These are phyloP conservation scores for Eulithis prunata DNA, from an alignment of 2,888 invertebrate species.

Conservation along the genomic window DNA sequence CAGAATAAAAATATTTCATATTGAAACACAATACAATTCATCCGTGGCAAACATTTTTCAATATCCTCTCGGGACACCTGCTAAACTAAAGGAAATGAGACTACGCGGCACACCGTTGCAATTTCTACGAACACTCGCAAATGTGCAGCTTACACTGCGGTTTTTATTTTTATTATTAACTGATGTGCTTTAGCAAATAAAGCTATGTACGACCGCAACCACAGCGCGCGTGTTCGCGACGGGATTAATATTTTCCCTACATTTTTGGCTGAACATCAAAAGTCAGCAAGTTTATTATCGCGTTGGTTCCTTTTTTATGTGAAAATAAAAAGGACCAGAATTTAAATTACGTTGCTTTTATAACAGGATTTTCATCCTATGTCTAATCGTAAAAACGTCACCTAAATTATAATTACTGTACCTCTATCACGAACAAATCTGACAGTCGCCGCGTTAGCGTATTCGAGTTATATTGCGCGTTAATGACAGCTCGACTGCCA, in stretches of 20 bases:
- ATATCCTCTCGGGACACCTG: slow-evolving; percentile 27
- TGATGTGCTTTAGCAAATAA: slow-evolving; percentile 30
- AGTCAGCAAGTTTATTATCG: slow-evolving; percentile 36
- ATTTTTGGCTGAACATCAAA: slow-evolving; percentile 43
- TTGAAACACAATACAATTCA: slow-evolving; percentile 9
- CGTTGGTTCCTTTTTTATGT: slow-evolving; percentile 25
- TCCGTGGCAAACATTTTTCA: slow-evolving; percentile 20
- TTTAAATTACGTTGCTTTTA: slow-evolving; percentile 22
- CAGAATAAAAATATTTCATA: slow-evolving; percentile 7
- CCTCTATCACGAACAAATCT: too few species aligned
- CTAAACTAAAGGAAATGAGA: slow-evolving; percentile 29
- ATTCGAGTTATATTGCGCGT: too few species aligned
- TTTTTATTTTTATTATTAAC: slow-evolving; percentile 27
- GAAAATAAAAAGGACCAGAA: slow-evolving; percentile 25
- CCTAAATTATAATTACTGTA: slow-evolving; percentile 24
- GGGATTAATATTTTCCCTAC: slow-evolving; percentile 35
- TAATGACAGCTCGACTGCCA: too few species aligned
- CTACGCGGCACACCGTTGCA: slow-evolving; percentile 12
- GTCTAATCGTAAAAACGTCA: slow-evolving; percentile 28
- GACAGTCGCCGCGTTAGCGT: too few species aligned
- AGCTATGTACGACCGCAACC: slow-evolving; percentile 34
- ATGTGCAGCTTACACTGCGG: slow-evolving; percentile 22
- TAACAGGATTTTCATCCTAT: slow-evolving; percentile 26
- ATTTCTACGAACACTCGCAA: slow-evolving; percentile 25
- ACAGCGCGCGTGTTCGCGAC: slow-evolving; percentile 36